Conservation (phyloP, 2,797 vertebrate genomes). For the Coregonus suidteri region DNA sequence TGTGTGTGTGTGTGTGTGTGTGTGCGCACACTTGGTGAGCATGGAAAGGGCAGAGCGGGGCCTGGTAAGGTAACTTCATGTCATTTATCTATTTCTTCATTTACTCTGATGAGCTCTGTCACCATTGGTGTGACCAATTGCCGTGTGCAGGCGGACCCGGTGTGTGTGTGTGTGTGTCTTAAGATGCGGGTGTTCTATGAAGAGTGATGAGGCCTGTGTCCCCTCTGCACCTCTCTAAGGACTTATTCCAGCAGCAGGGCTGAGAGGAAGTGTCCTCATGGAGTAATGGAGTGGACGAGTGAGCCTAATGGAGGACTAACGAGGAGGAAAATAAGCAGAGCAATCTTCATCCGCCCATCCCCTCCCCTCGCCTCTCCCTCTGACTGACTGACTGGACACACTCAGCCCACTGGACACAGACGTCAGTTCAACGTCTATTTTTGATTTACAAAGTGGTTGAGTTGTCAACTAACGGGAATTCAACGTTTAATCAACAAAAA, state of each 20-base stretch:
- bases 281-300: slow-evolving; percentile 48
- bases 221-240: slow-evolving; percentile 40
- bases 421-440: too few relatives aligned
- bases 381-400: too few relatives aligned
- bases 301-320: slow-evolving; percentile 55
- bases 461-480: too few relatives aligned
- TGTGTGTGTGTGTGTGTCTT: slow-evolving; percentile 14
- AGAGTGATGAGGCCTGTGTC: slow-evolving; percentile 55
- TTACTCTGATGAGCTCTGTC: slow-evolving; percentile 48
- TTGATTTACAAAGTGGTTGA: too few relatives aligned
- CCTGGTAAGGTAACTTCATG: slow-evolving; percentile 32
- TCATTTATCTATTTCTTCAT: slow-evolving; percentile 39
- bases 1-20: background rate
- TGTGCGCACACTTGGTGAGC: background rate
- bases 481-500: too few relatives aligned
- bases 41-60: background rate
- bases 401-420: slow-evolving; percentile 10
- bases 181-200: slow-evolving; percentile 26
- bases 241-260: slow-evolving; percentile 24
- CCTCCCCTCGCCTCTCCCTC: slow-evolving; percentile 55
- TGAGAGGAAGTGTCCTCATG: slow-evolving; percentile 45
- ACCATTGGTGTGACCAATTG: slow-evolving; percentile 33
- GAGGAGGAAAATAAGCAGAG: slow-evolving; percentile 68
- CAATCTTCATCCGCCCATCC: slow-evolving; percentile 28
- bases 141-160: slow-evolving; percentile 8